Percentiles rank a stretch among this genome's conserved stretches.
These are phyloP conservation scores for Achroia grisella DNA, from an alignment of 1,140 invertebrate species.

Conservation along the genomic window DNA sequence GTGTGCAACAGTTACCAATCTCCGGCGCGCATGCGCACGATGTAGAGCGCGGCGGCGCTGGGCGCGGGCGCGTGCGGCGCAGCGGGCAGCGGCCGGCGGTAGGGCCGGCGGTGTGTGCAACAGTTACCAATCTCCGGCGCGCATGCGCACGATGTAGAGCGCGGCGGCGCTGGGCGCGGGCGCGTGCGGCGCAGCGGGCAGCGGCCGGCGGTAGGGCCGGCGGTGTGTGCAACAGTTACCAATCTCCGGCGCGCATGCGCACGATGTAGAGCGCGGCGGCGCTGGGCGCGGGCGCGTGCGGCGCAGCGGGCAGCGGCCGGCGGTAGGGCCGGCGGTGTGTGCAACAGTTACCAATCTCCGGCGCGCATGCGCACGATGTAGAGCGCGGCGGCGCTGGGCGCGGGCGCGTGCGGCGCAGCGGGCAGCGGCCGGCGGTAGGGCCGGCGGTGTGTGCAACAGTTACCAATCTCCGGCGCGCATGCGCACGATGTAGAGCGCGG, in stretches of 20 bases:
- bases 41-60: conserved; percentile 39
- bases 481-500: conserved; percentile 59
- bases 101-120: conserved; percentile 27
- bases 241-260: conserved; percentile 57
- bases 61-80: conserved; percentile 50
- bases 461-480: conserved; percentile 58
- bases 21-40: conserved; percentile 56
- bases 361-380: conserved; percentile 62
- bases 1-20: conserved; percentile 37
- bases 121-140: conserved; percentile 52
- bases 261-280: conserved; percentile 54
- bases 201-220: conserved; percentile 57
- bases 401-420: conserved; percentile 48
- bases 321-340: conserved; percentile 40
- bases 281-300: conserved; percentile 46
- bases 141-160: conserved; percentile 63
- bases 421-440: conserved; percentile 60
- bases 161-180: conserved; percentile 37
- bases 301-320: conserved; percentile 56
- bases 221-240: conserved; percentile 25
- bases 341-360: conserved; percentile 48
- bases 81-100: conserved; percentile 58
- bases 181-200: conserved; percentile 53
- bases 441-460: conserved; percentile 14
- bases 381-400: conserved; percentile 39